Evolutionary conservation across 2,888 invertebrate genomes (phyloP).

Genomic region (Carterocephalus palaemon): DNA sequence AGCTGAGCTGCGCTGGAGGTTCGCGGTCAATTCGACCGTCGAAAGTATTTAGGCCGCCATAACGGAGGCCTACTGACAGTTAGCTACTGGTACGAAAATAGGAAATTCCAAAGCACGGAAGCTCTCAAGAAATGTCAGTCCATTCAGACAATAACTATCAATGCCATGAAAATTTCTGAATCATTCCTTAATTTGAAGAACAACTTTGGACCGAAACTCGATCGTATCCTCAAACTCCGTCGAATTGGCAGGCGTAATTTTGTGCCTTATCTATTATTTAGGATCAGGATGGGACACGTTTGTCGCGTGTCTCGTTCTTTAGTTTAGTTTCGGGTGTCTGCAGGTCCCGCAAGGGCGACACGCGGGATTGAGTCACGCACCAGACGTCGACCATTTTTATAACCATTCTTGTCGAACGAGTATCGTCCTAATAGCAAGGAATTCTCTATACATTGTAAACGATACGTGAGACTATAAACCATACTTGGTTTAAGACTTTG

Average conservation of each 20-base stretch:
- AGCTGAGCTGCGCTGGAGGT: no score
- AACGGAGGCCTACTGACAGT: no score
- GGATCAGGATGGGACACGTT: conserved; percentile 38
- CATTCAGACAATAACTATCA: no score
- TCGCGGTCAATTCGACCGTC: no score
- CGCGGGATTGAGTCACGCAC: conserved; percentile 52
- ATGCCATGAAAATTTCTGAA: no score
- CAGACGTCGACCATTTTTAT: conserved; percentile 46
- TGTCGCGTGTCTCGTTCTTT: conserved; percentile 22
- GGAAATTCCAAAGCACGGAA: no score
- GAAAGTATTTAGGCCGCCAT: no score
- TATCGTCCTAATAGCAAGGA: conserved; percentile 37
- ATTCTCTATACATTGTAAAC: conserved; percentile 47
- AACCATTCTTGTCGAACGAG: conserved; percentile 39
- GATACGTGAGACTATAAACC: conserved; percentile 40
- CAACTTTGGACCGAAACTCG: conserved; percentile 1
- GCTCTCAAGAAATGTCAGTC: no score
- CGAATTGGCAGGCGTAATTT: conserved; percentile 24
- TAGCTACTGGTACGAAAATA: no score
- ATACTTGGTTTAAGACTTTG: conserved; percentile 5
- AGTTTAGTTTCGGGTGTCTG: conserved; percentile 19
- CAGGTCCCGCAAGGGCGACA: conserved; percentile 31
- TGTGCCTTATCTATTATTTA: conserved; percentile 39
- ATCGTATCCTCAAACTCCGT: neutral
- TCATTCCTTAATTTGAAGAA: no score